phyloP scores from a whole-genome alignment of 1,140 invertebrate genomes.

The Drosophila quadrilineata region DNA sequence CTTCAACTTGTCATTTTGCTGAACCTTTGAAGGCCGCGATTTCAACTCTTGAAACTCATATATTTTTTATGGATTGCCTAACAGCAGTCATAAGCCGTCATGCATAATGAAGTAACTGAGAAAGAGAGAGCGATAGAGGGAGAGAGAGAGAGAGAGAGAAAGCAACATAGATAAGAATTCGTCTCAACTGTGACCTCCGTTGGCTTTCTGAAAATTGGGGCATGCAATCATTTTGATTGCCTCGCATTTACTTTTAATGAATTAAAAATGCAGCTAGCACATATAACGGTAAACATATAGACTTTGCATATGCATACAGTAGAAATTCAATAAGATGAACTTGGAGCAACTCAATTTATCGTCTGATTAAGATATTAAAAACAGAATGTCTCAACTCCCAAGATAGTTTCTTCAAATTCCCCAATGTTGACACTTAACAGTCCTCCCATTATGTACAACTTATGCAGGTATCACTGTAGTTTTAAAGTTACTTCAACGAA shows the following conservation, averaged over 20 bases:
- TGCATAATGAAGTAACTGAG: background rate
- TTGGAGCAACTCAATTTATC: too few species aligned
- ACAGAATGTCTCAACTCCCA: too few species aligned
- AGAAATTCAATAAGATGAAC: too few species aligned
- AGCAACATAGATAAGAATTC: background rate
- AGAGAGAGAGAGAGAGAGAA: background rate
- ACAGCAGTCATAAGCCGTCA: background rate
- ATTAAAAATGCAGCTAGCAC: constrained; percentile 51
- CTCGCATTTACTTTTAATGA: constrained; percentile 77
- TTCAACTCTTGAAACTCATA: background rate
- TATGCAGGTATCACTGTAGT: constrained; percentile 7
- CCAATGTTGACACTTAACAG: too few species aligned
- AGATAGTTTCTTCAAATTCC: too few species aligned
- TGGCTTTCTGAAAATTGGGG: constrained; percentile 16
- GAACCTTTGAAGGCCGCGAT: too few species aligned
- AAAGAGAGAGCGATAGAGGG: too few species aligned
- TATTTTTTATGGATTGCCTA: background rate
- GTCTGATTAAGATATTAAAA: too few species aligned
- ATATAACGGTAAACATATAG: background rate
- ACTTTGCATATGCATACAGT: too few species aligned
- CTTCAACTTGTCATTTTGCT: too few species aligned
- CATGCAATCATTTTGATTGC: constrained; percentile 69
- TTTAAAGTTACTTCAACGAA: constrained; percentile 27
- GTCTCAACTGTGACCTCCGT: background rate
- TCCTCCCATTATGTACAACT: background rate